Base-by-base conservation (phyloP, 2,888 invertebrate genomes). In the Nymphalis c-album region DNA sequence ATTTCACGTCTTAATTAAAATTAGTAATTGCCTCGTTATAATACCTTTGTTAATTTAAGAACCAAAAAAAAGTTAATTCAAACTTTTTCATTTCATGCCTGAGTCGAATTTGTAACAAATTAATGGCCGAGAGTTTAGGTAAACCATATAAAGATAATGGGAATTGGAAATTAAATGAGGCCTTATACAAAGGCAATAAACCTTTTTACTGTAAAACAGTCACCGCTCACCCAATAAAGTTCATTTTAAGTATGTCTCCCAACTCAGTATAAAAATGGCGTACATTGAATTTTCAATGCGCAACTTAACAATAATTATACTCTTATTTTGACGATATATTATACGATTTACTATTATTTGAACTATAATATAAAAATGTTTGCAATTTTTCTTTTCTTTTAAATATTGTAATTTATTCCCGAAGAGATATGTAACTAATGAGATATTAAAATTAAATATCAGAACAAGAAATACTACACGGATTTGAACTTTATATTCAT, bases 161-260 rank as follows among this genome's bases (percentile, higher is more conserved):
- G 47, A 67, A 63, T 69, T 65, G 68, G 58, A 70, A 74, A 72
- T 72, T 68, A 71, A 75, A 75, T 75, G 78, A 78, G 74, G 76
- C 75, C 74, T 78, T 80, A 78, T 73, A 76, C 77, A 81, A 77
- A 75, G 74, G 73, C 71, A 76, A 79, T 79, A 79, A 82, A 83
- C 80, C 78, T 81, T 83, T 84, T 81, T 83, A 83, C 75, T 80
- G 80, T 76, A 80, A 84, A 81, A 77, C 82, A 83, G 82, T 83
- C 80, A 82, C 76, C 78, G 68, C 69, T 82, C 78, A 83, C 80
- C 82, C 82, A 82, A 86, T 87, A 85, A 86, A 85, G 80, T 81
- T 79, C 80, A 74, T 78, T 85, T 83, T 82, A 82, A 84, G 81
- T 82, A 82, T 75, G 79, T 78, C 80, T 65, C 53, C 50, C 47